Percentiles rank a stretch among this genome's conserved stretches.
Evolutionary conservation across 2,113 vertebrate species (phyloP).

Genomic region (Labrus mixtus): DNA sequence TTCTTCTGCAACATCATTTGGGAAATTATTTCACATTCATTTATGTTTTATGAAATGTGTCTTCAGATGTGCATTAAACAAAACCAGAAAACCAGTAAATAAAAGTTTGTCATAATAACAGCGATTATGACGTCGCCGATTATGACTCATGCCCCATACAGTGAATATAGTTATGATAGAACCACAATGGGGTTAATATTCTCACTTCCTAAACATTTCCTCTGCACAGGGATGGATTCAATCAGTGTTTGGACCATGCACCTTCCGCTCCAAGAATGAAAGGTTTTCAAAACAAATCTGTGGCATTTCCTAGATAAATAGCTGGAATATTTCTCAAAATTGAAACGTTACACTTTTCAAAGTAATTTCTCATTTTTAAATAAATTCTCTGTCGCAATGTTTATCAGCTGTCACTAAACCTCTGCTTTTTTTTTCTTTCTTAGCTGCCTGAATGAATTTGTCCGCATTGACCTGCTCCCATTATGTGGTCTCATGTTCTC

Average conservation of each 20-base stretch:
- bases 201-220: background rate
- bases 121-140: too few species aligned
- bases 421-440: conserved; percentile 4
- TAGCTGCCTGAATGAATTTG: conserved; percentile 4
- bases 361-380: background rate
- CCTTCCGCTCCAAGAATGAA: background rate
- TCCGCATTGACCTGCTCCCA: conserved; percentile 26
- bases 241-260: background rate
- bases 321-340: background rate
- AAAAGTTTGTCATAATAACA: conserved; percentile 20
- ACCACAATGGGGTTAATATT: background rate
- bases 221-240: background rate
- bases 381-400: background rate
- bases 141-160: too few species aligned
- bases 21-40: conserved; percentile 57
- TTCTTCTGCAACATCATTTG: conserved; percentile 63
- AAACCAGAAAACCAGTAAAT: conserved; percentile 21
- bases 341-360: background rate
- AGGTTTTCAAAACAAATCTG: conserved; percentile 8
- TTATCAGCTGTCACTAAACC: background rate
- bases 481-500: conserved; percentile 30
- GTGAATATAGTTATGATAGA: background rate
- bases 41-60: conserved; percentile 38
- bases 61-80: conserved; percentile 23
- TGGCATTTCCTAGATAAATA: conserved; percentile 6